Percentiles rank a stretch among this genome's conserved stretches.
Evolutionary conservation across 1,140 invertebrate genomes (phyloP).

Genomic region (Aethina tumida): DNA sequence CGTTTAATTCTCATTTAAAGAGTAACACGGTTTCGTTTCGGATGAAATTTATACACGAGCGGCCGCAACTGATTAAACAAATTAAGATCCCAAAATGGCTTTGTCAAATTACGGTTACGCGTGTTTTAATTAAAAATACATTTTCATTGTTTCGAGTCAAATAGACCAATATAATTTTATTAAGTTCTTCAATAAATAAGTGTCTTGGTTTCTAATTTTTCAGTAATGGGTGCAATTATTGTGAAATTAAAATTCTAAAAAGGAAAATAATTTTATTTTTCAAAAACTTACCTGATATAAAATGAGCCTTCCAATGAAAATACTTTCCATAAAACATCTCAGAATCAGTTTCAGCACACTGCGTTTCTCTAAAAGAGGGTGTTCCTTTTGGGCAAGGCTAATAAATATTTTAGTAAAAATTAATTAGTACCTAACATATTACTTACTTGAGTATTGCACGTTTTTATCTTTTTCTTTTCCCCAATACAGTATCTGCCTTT

Average conservation of each 20-base stretch:
- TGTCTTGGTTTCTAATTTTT: no score
- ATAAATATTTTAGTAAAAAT: conserved; percentile 1
- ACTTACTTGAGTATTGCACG: conserved; percentile 50
- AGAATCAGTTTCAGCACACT: conserved; percentile 49
- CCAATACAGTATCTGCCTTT: conserved; percentile 52
- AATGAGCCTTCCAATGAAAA: conserved; percentile 44
- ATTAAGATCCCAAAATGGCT: no score
- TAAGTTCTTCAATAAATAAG: no score
- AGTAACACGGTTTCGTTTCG: no score
- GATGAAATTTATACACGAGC: no score
- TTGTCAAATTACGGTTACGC: no score
- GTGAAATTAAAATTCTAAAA: background rate
- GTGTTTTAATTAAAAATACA: no score
- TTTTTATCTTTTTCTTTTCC: conserved; percentile 39
- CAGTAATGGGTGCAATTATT: no score
- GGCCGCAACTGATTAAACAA: no score
- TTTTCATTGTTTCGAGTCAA: no score
- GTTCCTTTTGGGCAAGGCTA: conserved; percentile 45
- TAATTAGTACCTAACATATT: background rate
- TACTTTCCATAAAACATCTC: conserved; percentile 32
- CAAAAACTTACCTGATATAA: conserved; percentile 29
- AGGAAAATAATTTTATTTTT: background rate
- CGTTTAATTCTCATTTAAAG: no score
- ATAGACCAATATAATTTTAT: no score
- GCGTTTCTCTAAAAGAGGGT: conserved; percentile 43